A percentile compares a stretch with the other conserved stretches of the same genome.
phyloP scores from a whole-genome alignment of 2,113 vertebrate species.

The Eublepharis macularius region DNA sequence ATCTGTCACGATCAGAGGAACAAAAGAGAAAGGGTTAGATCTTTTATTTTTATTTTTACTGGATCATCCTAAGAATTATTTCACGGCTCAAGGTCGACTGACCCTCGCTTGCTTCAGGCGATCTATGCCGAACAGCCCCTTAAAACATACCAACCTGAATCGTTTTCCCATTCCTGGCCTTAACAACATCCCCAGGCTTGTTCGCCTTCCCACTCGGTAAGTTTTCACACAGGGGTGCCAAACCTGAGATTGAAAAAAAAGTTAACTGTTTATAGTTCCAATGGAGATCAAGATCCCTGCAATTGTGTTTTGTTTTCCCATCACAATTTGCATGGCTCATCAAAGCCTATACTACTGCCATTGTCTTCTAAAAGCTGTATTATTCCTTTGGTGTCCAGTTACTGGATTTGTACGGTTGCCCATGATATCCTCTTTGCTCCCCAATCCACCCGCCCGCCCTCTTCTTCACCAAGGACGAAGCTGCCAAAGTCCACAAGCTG shows the following conservation, averaged over 20 bases:
- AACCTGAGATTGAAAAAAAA: constrained; percentile 72
- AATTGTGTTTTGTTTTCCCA: too few relatives aligned
- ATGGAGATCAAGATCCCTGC: background rate
- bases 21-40: background rate
- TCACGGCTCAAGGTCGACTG: background rate
- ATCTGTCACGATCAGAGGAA: constrained; percentile 73
- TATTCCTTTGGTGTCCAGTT: background rate
- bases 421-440: too few relatives aligned
- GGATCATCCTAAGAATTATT: background rate
- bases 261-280: background rate
- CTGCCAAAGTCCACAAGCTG: too few relatives aligned
- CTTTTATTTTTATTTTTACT: background rate
- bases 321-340: background rate
- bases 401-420: too few relatives aligned
- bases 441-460: background rate
- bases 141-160: constrained; percentile 85
- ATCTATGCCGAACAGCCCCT: background rate
- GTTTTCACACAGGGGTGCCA: constrained; percentile 97
- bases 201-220: constrained; percentile 94
- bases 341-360: background rate
- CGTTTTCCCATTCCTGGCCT: constrained; percentile 95
- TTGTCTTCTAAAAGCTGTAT: background rate
- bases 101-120: background rate
- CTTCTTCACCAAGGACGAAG: background rate
- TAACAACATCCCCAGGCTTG: constrained; percentile 94